Conservation (phyloP, 1,140 invertebrate genomes). For the Potamilus streckersoni region DNA sequence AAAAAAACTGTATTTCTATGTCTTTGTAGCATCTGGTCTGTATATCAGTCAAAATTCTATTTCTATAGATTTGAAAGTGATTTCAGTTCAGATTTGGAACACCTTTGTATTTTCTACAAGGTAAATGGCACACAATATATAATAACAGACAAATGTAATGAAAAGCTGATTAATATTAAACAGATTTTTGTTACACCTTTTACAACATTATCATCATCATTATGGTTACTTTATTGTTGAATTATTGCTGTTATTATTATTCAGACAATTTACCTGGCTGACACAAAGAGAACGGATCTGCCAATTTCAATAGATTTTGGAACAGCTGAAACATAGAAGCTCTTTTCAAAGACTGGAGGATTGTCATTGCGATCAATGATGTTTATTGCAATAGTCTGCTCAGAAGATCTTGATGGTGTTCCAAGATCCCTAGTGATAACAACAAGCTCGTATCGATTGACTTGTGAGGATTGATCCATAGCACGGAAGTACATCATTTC, state of each 20-base stretch:
- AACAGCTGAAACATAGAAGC: constrained; percentile 72
- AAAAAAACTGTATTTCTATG: too few species aligned
- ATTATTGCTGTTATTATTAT: not conserved
- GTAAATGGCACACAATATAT: too few species aligned
- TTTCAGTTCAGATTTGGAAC: too few species aligned
- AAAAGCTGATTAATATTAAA: not conserved
- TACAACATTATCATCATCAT: not conserved
- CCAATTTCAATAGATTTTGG: constrained; percentile 80
- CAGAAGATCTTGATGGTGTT: constrained; percentile 85
- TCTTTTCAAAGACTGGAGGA: constrained; percentile 59
- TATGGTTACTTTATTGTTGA: not conserved
- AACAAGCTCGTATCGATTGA: constrained; percentile 87
- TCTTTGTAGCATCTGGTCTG: too few species aligned
- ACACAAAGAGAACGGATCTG: constrained; percentile 75
- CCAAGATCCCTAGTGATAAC: constrained; percentile 94
- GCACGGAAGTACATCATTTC: constrained; percentile 85
- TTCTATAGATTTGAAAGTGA: too few species aligned
- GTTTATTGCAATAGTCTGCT: constrained; percentile 52
- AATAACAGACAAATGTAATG: not conserved
- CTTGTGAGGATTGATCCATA: constrained; percentile 78
- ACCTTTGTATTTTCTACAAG: too few species aligned
- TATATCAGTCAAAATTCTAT: too few species aligned
- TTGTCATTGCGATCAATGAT: constrained; percentile 63
- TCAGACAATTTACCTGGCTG: constrained; percentile 75
- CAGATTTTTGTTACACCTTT: too few species aligned